Conservation (phyloP, 2,797 vertebrate genomes). For the Cyclopterus lumpus region DNA sequence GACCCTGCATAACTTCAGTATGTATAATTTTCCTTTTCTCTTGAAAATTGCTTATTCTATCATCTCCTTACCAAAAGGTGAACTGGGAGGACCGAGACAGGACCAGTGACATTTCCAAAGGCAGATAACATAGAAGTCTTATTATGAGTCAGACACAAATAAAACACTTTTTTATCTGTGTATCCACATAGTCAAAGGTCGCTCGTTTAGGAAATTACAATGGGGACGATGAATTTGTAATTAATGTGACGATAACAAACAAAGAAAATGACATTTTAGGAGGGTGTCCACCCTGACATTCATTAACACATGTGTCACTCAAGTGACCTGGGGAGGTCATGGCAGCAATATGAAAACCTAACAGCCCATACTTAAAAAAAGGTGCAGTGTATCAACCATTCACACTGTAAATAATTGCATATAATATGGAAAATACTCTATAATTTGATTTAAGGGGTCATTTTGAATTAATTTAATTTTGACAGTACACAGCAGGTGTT, state of each 20-base stretch:
- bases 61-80: slow-evolving; percentile 62
- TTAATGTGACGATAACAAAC: slow-evolving; percentile 73
- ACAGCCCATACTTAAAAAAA: slow-evolving; percentile 6
- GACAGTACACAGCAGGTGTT: background rate
- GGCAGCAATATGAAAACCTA: slow-evolving; percentile 39
- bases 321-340: slow-evolving; percentile 44
- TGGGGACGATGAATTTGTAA: slow-evolving; percentile 79
- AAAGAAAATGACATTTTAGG: slow-evolving; percentile 81
- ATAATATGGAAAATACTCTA: background rate
- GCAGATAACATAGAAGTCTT: slow-evolving; percentile 78
- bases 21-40: slow-evolving; percentile 39
- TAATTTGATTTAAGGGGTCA: background rate
- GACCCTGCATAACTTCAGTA: slow-evolving; percentile 20
- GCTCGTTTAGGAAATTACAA: slow-evolving; percentile 78
- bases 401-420: background rate
- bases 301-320: slow-evolving; percentile 51
- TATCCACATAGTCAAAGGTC: slow-evolving; percentile 79
- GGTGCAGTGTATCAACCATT: background rate
- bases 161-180: slow-evolving; percentile 74
- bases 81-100: slow-evolving; percentile 53
- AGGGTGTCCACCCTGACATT: slow-evolving; percentile 56
- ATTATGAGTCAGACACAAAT: slow-evolving; percentile 69
- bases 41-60: slow-evolving; percentile 44
- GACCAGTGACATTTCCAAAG: slow-evolving; percentile 83
- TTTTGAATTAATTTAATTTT: background rate